Base-by-base conservation (phyloP, 1,140 invertebrate genomes). In the Drepana arcuata region DNA sequence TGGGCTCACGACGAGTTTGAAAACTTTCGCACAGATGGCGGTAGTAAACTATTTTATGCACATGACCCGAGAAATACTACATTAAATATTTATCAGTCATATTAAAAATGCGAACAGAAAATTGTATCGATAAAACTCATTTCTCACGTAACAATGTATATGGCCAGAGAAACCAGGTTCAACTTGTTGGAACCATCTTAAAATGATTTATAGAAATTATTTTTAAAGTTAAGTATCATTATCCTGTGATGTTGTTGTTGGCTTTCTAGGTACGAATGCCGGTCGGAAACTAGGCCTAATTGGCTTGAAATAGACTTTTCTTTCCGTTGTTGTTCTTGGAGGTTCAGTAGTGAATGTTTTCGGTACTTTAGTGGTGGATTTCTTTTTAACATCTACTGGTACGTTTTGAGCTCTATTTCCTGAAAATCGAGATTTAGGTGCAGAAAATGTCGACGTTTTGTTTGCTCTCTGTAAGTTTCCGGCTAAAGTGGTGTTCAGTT, bases 331-430 rank as follows among this genome's bases (percentile, higher is more conserved):
- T 1, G 67, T 45, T 34, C 49, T 60, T 16, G 71, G 69, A 4
- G 59, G 16, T 60, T 77, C 75, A 2, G 78, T 79, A 2, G 70
- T 71, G 18, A 51, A 73, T 2, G 34, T 46, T 56, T 45, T 69
- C 12, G 57, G 23, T 27, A 36, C 41, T 13, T 14, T 30, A 25
- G 14, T 40, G 3, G 11, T 32, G n/a, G 24, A 15, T 15, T 65
- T 80, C 38, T 71, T 79, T 35, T 56, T 71, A 9, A 69, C 27
- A 42, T 83, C 81, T 14, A 84, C 39, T 9, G 79, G 82, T 4
- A 82, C 68, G 26, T 84, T 84, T 61, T 83, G 82, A 12, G 62
- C 46, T 23, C 82, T 62, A 24, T 46, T 70, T 0, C 30, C 61
- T 7, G 66, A 56, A 34, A 77, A 77, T 34, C 79, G 55, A 4